A percentile compares a stretch with the other conserved stretches of the same genome.
phyloP scores from a whole-genome alignment of 2,797 vertebrate genomes.

The Tenualosa thibaudeaui region DNA sequence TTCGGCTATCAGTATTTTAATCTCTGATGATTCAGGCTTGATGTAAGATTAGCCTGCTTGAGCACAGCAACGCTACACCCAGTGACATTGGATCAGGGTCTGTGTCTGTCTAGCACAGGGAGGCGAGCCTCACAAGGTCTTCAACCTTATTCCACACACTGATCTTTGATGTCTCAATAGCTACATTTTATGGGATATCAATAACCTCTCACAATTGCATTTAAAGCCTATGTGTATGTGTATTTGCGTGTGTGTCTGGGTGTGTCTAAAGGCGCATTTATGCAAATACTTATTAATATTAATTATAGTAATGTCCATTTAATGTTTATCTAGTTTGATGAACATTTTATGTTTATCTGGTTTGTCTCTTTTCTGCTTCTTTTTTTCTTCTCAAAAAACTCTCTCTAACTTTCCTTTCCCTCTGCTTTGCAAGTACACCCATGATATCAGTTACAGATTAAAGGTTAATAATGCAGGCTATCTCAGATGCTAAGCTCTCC shows the following conservation, averaged over 20 bases:
- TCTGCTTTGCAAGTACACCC: not conserved
- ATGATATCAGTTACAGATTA: constrained; percentile 1
- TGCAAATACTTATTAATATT: too few species aligned
- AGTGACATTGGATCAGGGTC: constrained; percentile 24
- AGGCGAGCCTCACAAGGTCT: not conserved
- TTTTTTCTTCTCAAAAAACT: not conserved
- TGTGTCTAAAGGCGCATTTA: not conserved
- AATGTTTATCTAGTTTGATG: not conserved
- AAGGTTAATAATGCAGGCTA: constrained; percentile 5
- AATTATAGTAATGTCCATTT: not conserved
- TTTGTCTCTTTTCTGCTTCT: not conserved
- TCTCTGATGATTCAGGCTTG: constrained; percentile 44
- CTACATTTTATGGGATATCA: not conserved
- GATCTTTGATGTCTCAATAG: not conserved
- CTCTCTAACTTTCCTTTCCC: not conserved
- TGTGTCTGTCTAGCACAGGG: not conserved
- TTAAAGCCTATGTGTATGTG: not conserved
- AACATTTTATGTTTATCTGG: too few species aligned
- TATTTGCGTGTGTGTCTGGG: not conserved
- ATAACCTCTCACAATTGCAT: not conserved
- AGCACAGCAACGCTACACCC: constrained; percentile 41
- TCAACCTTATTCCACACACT: not conserved
- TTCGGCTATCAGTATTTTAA: constrained; percentile 38
- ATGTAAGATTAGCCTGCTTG: constrained; percentile 40
- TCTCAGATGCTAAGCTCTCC: not conserved